Conservation (phyloP, 2,797 vertebrate species). For the Lemur catta region DNA sequence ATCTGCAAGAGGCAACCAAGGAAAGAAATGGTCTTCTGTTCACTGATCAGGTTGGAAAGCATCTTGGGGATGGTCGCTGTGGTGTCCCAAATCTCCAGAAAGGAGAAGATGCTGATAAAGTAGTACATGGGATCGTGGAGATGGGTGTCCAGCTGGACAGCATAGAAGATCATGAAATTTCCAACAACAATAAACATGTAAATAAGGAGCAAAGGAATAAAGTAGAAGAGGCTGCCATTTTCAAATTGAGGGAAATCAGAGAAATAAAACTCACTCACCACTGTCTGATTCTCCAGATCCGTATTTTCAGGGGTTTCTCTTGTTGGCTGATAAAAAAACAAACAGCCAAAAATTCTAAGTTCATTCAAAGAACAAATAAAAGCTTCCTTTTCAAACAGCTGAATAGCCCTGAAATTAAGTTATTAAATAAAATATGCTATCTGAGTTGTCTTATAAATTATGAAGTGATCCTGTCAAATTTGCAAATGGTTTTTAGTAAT, state of each 20-base stretch:
- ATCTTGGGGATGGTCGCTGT: conserved; percentile 68
- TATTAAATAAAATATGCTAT: background rate
- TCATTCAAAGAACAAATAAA: background rate
- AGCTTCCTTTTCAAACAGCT: background rate
- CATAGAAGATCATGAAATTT: conserved; percentile 56
- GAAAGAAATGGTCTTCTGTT: conserved; percentile 62
- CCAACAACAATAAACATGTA: conserved; percentile 71
- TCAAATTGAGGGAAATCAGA: conserved; percentile 60
- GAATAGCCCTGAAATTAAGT: background rate
- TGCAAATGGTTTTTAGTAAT: background rate
- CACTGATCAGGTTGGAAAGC: conserved; percentile 55
- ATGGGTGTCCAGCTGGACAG: background rate
- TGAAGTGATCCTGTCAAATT: background rate
- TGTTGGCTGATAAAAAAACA: background rate
- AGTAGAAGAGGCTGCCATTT: background rate
- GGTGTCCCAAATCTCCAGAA: conserved; percentile 70
- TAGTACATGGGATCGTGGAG: conserved; percentile 73
- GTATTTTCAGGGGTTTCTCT: background rate
- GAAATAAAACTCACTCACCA: conserved; percentile 61
- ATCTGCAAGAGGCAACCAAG: conserved; percentile 68
- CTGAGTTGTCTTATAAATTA: background rate
- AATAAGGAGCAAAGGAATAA: conserved; percentile 56
- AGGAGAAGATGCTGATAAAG: conserved; percentile 63
- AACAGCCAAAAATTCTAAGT: background rate
- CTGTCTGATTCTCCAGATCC: conserved; percentile 46